These are phyloP conservation scores for Lonchura striata DNA, from an alignment of 2,113 vertebrate species.

Conservation along the genomic window DNA sequence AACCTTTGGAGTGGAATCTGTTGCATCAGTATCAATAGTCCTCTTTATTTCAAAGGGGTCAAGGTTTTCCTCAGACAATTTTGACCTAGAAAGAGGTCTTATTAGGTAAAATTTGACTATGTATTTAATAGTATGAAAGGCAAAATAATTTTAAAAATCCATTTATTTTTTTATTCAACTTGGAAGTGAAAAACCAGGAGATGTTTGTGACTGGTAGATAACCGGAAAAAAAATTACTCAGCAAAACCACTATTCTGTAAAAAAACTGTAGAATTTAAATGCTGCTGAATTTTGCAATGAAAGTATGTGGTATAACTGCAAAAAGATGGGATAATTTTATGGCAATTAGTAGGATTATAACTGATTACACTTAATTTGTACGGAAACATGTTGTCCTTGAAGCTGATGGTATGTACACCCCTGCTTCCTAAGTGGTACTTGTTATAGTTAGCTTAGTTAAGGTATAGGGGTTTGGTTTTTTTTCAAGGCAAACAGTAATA, in stretches of 20 bases:
- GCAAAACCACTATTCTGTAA: not conserved
- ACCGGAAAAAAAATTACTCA: not conserved
- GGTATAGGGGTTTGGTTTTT: not conserved
- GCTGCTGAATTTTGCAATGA: not conserved
- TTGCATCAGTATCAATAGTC: not conserved
- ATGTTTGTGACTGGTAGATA: not conserved
- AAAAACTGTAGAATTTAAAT: not conserved
- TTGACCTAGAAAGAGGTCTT: not conserved
- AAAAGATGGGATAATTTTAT: not conserved
- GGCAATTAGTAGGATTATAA: not conserved
- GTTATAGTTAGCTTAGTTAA: not conserved
- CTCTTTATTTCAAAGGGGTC: not conserved
- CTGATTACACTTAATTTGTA: not conserved
- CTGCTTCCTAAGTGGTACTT: not conserved
- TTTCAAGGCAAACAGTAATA: not conserved
- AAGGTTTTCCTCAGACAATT: not conserved
- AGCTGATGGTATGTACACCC: not conserved
- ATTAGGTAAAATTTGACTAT: not conserved
- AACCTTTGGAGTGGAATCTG: not conserved
- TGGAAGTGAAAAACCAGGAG: not conserved
- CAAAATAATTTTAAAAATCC: not conserved
- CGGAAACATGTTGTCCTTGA: not conserved
- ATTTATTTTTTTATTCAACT: not conserved
- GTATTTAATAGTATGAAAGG: not conserved
- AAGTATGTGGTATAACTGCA: not conserved